Evolutionary conservation across 2,888 invertebrate species (phyloP), one percentile per base, ranked within the genome.

Genomic region (Seira ritae): DNA sequence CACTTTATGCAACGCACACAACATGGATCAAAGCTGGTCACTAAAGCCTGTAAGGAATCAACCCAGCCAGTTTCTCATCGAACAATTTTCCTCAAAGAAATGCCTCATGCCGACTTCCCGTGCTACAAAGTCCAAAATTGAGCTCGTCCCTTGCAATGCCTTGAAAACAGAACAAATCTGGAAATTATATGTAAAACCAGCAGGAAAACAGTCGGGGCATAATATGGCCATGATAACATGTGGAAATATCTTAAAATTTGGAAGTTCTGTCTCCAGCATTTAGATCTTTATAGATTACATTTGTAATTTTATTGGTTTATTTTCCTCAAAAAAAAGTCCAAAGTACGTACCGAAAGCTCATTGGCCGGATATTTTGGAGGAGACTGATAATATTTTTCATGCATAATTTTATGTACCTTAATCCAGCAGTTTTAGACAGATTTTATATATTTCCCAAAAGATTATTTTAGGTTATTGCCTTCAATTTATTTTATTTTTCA

Each of bases 81-180:
- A 87, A 22, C 87, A 88, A 22, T 84, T 73, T 24, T 86, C 86
- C 1, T 84, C 86, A 0, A 82, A 74, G 15, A 85, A 84, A 67
- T 88, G 88, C 46, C 67, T 88, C 2, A 71, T 87, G 12, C 88
- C 88, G 0, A 72, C 77, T 24, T 20, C 84, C 0, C 24, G 85
- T 12, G 42, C 42, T 0, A 73, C 67, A 1, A 69, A 81, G 10
- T 69, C 87, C 10, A 10, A 31, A 22, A 83, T 88, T 10, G 76
- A 83, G 24, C 72, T 87, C 1, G 50, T 24, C 8, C 74, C 87
- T 2, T 88, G 88, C 55, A 88, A 88, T 74, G 62, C 88, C 15
- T 80, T 82, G 12, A 46, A 85, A 71, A 88, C 88, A 6, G 88
- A 88, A 37, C 88, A 88, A 72, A 84, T 87, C 12, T 88, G 88